phyloP scores from a whole-genome alignment of 2,888 invertebrate genomes.

The Pollenia angustigena region DNA sequence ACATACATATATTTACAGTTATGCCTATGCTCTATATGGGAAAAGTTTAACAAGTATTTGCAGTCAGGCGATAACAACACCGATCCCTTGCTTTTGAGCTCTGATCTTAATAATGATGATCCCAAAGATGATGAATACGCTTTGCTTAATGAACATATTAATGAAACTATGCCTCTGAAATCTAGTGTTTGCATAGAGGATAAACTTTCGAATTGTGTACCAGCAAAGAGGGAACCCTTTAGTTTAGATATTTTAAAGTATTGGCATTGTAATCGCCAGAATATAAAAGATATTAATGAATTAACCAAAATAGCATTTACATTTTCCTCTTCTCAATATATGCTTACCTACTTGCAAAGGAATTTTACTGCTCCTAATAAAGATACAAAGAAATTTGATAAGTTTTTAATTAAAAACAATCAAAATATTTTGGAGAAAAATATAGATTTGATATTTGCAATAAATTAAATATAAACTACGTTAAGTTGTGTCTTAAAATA shows the following conservation, averaged over 20 bases:
- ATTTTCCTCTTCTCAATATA: constrained; percentile 19
- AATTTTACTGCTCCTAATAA: neutral
- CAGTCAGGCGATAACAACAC: neutral
- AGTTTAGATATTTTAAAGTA: constrained; percentile 43
- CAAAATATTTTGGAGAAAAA: constrained; percentile 42
- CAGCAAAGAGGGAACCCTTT: constrained; percentile 36
- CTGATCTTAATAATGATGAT: neutral
- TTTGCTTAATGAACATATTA: constrained; percentile 40
- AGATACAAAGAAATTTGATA: constrained; percentile 21
- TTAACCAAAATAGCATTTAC: constrained; percentile 40
- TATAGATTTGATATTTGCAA: constrained; percentile 15
- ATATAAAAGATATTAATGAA: constrained; percentile 25
- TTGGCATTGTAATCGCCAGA: constrained; percentile 34
- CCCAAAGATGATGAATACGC: constrained; percentile 48
- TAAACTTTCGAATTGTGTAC: constrained; percentile 25
- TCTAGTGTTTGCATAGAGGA: neutral
- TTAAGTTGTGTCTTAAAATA: too few species aligned
- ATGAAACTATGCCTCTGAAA: constrained; percentile 40
- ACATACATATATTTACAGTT: constrained; percentile 4
- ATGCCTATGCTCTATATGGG: constrained; percentile 10
- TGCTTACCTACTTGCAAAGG: constrained; percentile 7
- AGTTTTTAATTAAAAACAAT: constrained; percentile 43
- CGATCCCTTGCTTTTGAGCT: neutral
- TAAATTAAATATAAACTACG: neutral
- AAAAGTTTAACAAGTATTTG: constrained; percentile 19